phyloP scores from a whole-genome alignment of 2,888 invertebrate genomes.

The Tortricodes alternella region DNA sequence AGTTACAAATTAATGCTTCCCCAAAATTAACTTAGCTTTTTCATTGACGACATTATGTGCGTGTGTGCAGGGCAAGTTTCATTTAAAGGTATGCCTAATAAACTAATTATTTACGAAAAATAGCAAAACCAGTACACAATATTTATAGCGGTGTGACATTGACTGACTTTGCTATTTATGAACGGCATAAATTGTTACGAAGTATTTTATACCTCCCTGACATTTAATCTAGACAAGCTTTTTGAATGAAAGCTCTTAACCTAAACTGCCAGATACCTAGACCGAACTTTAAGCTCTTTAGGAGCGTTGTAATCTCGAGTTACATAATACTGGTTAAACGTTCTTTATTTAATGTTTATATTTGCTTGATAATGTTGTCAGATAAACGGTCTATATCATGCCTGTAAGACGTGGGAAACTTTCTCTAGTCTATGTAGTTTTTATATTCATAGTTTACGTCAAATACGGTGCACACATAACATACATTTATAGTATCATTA shows the following conservation, averaged over 20 bases:
- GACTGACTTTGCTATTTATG: not conserved
- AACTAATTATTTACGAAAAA: too few relatives aligned
- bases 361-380: slow-evolving; percentile 40
- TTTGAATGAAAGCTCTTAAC: slow-evolving; percentile 11
- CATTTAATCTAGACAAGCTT: slow-evolving; percentile 6
- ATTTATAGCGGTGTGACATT: too few relatives aligned
- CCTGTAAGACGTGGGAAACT: slow-evolving; percentile 54
- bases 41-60: too few relatives aligned
- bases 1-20: too few relatives aligned
- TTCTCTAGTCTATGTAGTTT: slow-evolving; percentile 46
- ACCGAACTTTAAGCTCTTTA: slow-evolving; percentile 3
- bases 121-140: too few relatives aligned
- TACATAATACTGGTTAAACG: slow-evolving; percentile 3
- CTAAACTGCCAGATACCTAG: not conserved
- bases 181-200: slow-evolving; percentile 1
- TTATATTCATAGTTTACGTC: too few relatives aligned
- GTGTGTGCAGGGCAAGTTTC: too few relatives aligned
- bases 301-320: not conserved
- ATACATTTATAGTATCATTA: too few relatives aligned
- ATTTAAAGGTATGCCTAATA: too few relatives aligned
- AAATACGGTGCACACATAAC: too few relatives aligned
- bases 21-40: too few relatives aligned
- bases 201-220: not conserved
- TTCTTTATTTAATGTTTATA: slow-evolving; percentile 32
- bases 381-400: slow-evolving; percentile 41